Conservation (phyloP, 2,797 vertebrate genomes). For the Peromyscus attwateri region DNA sequence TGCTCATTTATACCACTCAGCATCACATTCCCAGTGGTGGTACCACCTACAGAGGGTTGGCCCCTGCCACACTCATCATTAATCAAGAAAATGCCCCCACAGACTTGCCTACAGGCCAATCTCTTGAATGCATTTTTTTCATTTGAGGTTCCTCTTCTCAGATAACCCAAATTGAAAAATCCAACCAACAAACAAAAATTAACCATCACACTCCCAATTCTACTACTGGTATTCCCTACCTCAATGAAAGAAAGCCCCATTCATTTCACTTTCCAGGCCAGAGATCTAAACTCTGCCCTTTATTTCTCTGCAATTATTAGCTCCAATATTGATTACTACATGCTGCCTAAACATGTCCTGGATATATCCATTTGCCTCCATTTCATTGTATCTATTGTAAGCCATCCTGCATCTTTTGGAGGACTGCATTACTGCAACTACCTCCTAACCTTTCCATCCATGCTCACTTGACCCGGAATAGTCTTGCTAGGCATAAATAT, state of each 20-base stretch:
- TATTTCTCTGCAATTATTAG: background rate
- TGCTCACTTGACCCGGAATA: background rate
- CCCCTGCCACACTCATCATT: background rate
- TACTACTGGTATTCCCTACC: background rate
- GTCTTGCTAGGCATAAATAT: background rate
- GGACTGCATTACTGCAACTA: background rate
- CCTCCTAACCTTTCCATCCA: background rate
- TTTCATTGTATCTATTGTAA: background rate
- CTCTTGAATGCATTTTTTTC: background rate
- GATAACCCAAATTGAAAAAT: background rate
- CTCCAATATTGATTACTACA: background rate
- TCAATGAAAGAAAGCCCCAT: background rate
- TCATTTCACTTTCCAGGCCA: background rate
- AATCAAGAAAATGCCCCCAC: background rate
- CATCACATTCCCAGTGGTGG: no score
- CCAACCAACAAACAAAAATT: background rate
- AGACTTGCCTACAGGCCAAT: no score
- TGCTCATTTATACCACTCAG: no score
- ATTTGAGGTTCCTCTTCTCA: background rate
- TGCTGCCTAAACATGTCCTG: background rate
- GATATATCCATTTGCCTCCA: background rate
- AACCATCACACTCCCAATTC: background rate
- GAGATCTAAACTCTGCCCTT: background rate
- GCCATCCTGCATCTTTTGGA: background rate
- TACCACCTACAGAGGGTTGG: background rate